Evolutionary conservation across 2,888 invertebrate genomes (phyloP), one percentile per base, ranked within the genome.

Genomic region (Dione vanillae): DNA sequence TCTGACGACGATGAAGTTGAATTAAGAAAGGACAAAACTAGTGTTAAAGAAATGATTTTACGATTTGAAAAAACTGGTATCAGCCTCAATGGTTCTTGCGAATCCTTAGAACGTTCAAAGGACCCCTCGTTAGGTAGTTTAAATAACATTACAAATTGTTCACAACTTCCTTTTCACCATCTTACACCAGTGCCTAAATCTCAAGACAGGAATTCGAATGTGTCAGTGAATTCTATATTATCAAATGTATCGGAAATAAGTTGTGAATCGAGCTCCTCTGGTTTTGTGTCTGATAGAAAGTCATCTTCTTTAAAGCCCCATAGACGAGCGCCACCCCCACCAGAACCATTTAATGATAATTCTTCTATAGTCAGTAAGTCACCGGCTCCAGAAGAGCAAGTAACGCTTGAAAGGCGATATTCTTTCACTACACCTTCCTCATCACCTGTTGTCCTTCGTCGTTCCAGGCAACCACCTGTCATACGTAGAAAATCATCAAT

Each of bases 181-280:
- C 82, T 91, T 74, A 83, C 77, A 66, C 91, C 92, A 80, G 87
- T 85, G 78, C 83, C 83, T 65, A 87, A 80, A 81, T 83, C 89
- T 75, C 90, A 88, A 81, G 90, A 92, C 76, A 87, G 92, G 75
- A 88, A 91, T 82, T 93, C 93, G 16, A 91, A 89, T 76, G 85
- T 92, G 72, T 94, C 93, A 75, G 92, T 94, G 79, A 94, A 94
- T 85, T 94, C 93, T 2, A 88, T 92, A 78, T 81, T 93, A 77
- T 93, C 93, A 9, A 91, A 92, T 76, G 86, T 89, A 71, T 93
- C 93, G 19, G 92, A 91, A 82, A 83, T 87, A 71, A 92, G 93
- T 80, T 90, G 82, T 78, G 91, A 89, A 80, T 92, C 93, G n/a
- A 87, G 88, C 83, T 92, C 93, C n/a, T 93, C 93, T 12, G 93